phyloP scores from a whole-genome alignment of 2,797 vertebrate genomes.

The Enteromius anoplus region DNA sequence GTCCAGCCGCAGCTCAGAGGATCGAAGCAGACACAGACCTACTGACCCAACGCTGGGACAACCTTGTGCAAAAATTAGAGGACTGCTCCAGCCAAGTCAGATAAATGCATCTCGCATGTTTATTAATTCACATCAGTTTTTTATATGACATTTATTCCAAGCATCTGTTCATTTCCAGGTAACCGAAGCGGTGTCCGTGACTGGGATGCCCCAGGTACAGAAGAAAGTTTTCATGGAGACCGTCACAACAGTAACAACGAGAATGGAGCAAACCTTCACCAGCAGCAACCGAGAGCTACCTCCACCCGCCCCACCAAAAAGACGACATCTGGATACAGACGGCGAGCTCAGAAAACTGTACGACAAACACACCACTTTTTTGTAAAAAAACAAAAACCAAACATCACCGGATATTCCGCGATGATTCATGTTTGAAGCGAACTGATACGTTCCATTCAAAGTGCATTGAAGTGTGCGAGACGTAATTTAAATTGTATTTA shows the following conservation, averaged over 20 bases:
- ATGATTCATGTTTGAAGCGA: too few species aligned
- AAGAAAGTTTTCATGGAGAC: conserved; percentile 76
- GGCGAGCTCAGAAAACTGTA: conserved; percentile 85
- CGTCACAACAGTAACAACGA: conserved; percentile 63
- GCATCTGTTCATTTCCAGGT: conserved; percentile 75
- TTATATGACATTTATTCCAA: background rate
- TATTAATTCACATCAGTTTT: background rate
- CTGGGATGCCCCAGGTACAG: conserved; percentile 79
- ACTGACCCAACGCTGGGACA: conserved; percentile 94
- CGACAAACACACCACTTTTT: conserved; percentile 57
- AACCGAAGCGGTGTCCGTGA: conserved; percentile 83
- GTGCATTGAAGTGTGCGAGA: too few species aligned
- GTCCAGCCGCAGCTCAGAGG: conserved; percentile 74
- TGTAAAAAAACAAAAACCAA: background rate
- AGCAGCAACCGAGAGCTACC: conserved; percentile 77
- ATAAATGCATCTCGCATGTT: background rate
- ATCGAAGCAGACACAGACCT: conserved; percentile 87
- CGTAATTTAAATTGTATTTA: too few species aligned
- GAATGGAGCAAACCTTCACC: conserved; percentile 65
- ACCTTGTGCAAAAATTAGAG: conserved; percentile 93
- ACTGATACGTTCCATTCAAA: too few species aligned
- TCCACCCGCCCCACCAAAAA: conserved; percentile 88
- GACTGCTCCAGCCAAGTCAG: conserved; percentile 93
- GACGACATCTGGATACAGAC: conserved; percentile 86
- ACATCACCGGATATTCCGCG: too few species aligned